phyloP scores from a whole-genome alignment of 1,140 invertebrate genomes.

The Monomorium pharaonis region DNA sequence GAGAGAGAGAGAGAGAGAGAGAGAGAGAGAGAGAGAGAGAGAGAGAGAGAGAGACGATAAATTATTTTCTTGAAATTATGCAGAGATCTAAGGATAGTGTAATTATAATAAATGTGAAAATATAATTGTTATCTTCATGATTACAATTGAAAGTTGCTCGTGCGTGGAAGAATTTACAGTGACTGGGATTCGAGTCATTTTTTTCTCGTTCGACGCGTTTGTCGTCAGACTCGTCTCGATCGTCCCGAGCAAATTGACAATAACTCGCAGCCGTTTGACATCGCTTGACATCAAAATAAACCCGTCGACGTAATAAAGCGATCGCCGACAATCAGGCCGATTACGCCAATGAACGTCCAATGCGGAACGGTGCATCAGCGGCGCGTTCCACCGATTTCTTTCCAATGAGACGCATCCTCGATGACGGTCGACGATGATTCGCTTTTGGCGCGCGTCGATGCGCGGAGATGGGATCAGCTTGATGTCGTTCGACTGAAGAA shows the following conservation, averaged over 20 bases:
- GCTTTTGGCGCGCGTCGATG: background rate
- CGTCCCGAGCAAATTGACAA: constrained; percentile 81
- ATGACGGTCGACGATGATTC: background rate
- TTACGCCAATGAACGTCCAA: constrained; percentile 80
- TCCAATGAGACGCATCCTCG: constrained; percentile 51
- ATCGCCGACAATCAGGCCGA: constrained; percentile 82
- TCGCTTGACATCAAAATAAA: constrained; percentile 84
- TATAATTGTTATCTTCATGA: background rate
- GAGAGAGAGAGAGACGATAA: no score
- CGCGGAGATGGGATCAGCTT: constrained; percentile 3
- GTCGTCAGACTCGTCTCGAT: constrained; percentile 39
- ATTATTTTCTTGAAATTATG: background rate
- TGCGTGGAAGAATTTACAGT: background rate
- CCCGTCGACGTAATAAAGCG: constrained; percentile 83
- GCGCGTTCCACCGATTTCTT: constrained; percentile 60
- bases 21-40: no score
- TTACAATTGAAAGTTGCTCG: background rate
- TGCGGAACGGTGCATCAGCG: constrained; percentile 37
- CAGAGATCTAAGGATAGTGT: background rate
- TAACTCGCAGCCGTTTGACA: constrained; percentile 83
- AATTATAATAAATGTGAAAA: no score
- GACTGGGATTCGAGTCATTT: background rate
- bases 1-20: no score
- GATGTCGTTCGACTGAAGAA: constrained; percentile 17
- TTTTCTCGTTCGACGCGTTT: background rate